Conservation (phyloP, 2,113 vertebrate genomes). For the Leptobrachium leishanense region DNA sequence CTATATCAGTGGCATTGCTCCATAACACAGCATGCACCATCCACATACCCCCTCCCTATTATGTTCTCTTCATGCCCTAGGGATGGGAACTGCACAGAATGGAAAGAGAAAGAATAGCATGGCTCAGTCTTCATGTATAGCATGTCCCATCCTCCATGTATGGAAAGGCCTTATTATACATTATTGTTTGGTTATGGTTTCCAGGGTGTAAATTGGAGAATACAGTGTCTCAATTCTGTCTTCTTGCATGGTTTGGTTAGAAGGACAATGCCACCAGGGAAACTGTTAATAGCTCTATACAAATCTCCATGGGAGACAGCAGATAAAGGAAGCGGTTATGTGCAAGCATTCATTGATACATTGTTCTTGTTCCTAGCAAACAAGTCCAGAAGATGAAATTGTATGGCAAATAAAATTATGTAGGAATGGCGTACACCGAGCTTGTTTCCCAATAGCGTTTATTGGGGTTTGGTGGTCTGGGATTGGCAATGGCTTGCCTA, state of each 20-base stretch:
- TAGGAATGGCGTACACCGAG: too few species aligned
- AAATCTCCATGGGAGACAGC: slow-evolving; percentile 15
- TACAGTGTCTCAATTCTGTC: neutral
- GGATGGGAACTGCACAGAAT: neutral
- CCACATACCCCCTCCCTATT: slow-evolving; percentile 2
- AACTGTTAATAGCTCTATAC: neutral
- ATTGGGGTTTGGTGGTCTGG: too few species aligned
- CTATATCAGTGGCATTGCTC: slow-evolving; percentile 21
- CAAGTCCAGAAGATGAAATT: neutral
- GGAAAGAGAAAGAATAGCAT: neutral
- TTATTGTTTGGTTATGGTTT: too few species aligned
- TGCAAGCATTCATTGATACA: slow-evolving; percentile 34
- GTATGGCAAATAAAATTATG: neutral
- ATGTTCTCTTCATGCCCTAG: neutral
- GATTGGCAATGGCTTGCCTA: too few species aligned
- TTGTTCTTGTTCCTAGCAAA: slow-evolving; percentile 31
- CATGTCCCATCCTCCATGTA: neutral
- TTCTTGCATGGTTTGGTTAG: slow-evolving; percentile 7
- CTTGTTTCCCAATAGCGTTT: too few species aligned
- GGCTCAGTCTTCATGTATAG: neutral
- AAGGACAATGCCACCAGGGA: neutral
- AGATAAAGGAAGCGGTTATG: slow-evolving; percentile 32
- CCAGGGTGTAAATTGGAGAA: too few species aligned
- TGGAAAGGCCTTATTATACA: too few species aligned
- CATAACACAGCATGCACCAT: slow-evolving; percentile 31